Evolutionary conservation across 2,797 vertebrate genomes (phyloP), one percentile per base, ranked within the genome.

Genomic region (Miichthys miiuy): DNA sequence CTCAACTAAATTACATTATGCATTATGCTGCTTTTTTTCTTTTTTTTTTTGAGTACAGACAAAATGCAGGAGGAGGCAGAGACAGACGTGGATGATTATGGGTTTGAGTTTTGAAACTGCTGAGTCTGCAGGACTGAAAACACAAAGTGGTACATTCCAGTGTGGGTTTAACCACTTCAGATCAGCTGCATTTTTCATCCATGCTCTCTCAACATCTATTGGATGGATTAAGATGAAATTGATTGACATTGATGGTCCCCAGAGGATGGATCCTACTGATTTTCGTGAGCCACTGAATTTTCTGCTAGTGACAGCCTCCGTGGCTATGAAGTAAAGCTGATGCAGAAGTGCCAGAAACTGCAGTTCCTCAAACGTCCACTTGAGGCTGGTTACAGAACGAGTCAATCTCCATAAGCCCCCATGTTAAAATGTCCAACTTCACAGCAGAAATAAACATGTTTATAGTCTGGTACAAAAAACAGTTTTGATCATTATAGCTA

Each of bases 31-130:
- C 12, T 50, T 25, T 42, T 48, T 30, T 25, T 61, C 82, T 78
- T 50, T 25, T 42, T 48, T 30, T 25, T 61, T 83, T 78, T 83
- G 16, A 54, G 44, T 20, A 17, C 47, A 72, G 58, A 70, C 25
- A 48, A 21, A 80, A 70, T 61, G 18, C 42, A 54, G 30, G 72
- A 34, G 56, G 46, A 72, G 50, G 58, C 25, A 75, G 58, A 77
- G 38, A 44, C 23, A 38, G 30, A 87, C 74, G 50, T 81, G 18
- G 69, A 42, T 84, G 61, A 85, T 89, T 83, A 80, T 60, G 17
- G 79, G 68, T 83, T 79, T 61, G 41, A 72, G 41, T 21, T 25
- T 34, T 79, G 58, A 63, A 30, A 7, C 17, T 65, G 75, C 71
- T 74, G 66, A 82, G 41, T 82, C 38, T 68, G 69, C 78, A 73